These are phyloP conservation scores for Buphagus erythrorhynchus DNA, from an alignment of 2,797 vertebrate genomes.

Conservation along the genomic window DNA sequence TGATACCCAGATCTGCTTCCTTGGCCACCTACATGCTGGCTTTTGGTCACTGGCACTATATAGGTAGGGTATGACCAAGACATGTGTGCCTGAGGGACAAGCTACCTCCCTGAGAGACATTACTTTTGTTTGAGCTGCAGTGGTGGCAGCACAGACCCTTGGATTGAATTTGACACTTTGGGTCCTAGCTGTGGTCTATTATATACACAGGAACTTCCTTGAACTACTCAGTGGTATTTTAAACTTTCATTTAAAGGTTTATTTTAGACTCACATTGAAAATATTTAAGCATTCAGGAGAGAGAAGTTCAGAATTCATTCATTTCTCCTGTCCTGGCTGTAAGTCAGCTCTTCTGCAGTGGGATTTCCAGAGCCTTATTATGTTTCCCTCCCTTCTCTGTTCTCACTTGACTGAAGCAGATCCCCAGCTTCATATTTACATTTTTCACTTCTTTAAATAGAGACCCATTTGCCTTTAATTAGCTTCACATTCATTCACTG, in stretches of 20 bases:
- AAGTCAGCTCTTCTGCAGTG: background rate
- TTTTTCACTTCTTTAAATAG: conserved; percentile 9
- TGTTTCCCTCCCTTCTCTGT: background rate
- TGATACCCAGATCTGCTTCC: background rate
- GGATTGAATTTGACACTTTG: background rate
- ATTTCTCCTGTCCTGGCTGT: background rate
- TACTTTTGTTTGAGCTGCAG: background rate
- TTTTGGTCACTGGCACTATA: background rate
- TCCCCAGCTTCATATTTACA: background rate
- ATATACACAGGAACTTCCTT: background rate
- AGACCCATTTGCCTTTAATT: background rate
- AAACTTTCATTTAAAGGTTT: background rate
- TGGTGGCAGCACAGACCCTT: background rate
- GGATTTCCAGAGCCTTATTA: background rate
- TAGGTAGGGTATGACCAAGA: background rate
- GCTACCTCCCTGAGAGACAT: background rate
- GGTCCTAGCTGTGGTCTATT: background rate
- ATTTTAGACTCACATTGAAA: background rate
- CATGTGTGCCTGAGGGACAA: no score
- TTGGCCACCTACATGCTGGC: background rate
- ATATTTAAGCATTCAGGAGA: background rate
- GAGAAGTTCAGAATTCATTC: background rate
- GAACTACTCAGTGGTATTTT: background rate
- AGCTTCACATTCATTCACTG: background rate
- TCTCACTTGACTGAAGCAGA: background rate